Conservation (phyloP, 2,797 vertebrate genomes). For the Tapera naevia region DNA sequence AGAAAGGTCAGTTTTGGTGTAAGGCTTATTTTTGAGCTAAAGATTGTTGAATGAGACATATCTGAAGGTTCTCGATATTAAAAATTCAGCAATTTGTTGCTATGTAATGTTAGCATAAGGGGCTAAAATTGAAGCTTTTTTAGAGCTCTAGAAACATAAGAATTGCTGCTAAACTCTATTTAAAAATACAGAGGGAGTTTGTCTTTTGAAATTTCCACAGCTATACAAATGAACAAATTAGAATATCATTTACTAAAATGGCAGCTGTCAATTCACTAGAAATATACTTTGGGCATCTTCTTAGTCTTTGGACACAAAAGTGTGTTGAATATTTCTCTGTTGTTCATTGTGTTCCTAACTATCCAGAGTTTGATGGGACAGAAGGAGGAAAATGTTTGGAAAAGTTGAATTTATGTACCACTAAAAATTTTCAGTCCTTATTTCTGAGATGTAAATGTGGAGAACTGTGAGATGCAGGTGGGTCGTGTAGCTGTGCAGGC, state of each 20-base stretch:
- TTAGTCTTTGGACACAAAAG: not conserved
- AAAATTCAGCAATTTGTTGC: not conserved
- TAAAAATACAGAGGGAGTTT: not conserved
- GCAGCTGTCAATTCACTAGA: not conserved
- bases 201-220: not conserved
- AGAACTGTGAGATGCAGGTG: not conserved
- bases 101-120: not conserved
- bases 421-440: not conserved
- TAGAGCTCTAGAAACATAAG: not conserved
- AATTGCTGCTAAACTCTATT: not conserved
- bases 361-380: rapidly evolving
- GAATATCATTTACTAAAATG: not conserved
- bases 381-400: not conserved
- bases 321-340: not conserved
- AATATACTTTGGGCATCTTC: not conserved
- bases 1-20: not conserved
- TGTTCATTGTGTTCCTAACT: not conserved
- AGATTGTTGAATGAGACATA: not conserved
- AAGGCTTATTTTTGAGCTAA: not conserved
- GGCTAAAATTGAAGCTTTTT: not conserved
- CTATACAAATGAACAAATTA: not conserved
- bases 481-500: not conserved
- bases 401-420: not conserved
- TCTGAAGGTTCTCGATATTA: not conserved
- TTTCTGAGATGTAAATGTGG: not conserved